Conservation (phyloP, 2,113 vertebrate genomes). For the Greenwoodochromis staneri region DNA sequence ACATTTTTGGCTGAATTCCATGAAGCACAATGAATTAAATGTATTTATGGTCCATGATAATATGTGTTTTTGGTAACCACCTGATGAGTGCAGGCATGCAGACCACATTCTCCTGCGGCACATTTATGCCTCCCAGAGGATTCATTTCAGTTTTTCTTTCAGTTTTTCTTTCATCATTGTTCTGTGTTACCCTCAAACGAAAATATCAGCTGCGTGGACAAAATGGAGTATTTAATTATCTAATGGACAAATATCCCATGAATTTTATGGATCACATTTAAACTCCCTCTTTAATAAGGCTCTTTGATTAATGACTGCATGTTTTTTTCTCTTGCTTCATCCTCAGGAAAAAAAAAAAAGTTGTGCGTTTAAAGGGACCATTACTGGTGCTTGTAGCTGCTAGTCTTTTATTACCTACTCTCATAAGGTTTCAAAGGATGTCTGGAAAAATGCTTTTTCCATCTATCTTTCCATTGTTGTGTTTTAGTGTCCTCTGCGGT, state of each 20-base stretch:
- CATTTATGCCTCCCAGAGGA: neutral
- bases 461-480: neutral
- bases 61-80: neutral
- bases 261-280: neutral
- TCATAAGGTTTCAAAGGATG: neutral
- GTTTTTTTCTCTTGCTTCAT: neutral
- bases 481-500: neutral
- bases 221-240: neutral
- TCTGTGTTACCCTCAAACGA: accelerated
- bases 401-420: neutral
- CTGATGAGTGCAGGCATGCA: neutral
- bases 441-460: neutral
- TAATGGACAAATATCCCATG: neutral
- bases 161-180: neutral
- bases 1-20: neutral
- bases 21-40: neutral
- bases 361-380: neutral
- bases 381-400: neutral
- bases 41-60: neutral
- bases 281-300: neutral
- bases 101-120: neutral
- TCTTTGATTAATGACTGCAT: neutral
- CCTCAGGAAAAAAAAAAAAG: neutral
- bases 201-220: neutral
- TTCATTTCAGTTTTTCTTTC: neutral